Base-by-base conservation (phyloP, 1,140 invertebrate genomes). In the Brachionus paranguensis region DNA sequence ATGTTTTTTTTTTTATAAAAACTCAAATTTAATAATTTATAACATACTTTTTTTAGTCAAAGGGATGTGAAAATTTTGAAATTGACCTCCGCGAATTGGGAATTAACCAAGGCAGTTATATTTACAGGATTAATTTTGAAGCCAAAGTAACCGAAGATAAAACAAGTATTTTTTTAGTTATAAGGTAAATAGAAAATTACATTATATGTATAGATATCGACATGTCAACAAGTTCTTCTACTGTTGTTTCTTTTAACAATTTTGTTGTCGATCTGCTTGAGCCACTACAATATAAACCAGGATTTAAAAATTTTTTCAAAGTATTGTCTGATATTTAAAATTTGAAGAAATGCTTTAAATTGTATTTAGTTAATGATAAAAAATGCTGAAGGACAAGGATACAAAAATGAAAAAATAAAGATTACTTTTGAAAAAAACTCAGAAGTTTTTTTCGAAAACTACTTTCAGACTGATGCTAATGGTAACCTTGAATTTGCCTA, bases 111-210 rank as follows among this genome's bases (percentile, higher is more conserved):
- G 14, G 20, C 2, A 43, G 41, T 27, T 81, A 64, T 81, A 47
- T 81, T 45, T 64, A 81, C 27, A 47, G 43, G 12, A 60, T 81
- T 14, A 33, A 64, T 68, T 81, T 81, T 20, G 78, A 81, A 29
- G 78, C 53, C 2, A 37, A 81, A 81, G 78, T 81, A n/a, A 64
- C 8, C 6, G 78, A 81, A 47, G 33, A 41, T 11, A 68, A 64
- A 24, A 81, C 78, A 29, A 29, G 78, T 81, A 64, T 27, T 60
- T 79, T 12, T 10, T 78, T n/a, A 41, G n/a, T 11, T n/a, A 55
- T 45, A 0, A 5, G 33, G 6, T 7, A 7, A 37, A 37, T 37
- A 7, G 7, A 76, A 24, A 11, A 24, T 76, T 45, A 17, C 6
- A 47, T 47, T 24, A 33, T 79, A 64, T 37, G 17, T 37, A 29